Evolutionary conservation across 2,888 invertebrate species (phyloP), one percentile per base, ranked within the genome.

Genomic region (Gryllus longicercus): DNA sequence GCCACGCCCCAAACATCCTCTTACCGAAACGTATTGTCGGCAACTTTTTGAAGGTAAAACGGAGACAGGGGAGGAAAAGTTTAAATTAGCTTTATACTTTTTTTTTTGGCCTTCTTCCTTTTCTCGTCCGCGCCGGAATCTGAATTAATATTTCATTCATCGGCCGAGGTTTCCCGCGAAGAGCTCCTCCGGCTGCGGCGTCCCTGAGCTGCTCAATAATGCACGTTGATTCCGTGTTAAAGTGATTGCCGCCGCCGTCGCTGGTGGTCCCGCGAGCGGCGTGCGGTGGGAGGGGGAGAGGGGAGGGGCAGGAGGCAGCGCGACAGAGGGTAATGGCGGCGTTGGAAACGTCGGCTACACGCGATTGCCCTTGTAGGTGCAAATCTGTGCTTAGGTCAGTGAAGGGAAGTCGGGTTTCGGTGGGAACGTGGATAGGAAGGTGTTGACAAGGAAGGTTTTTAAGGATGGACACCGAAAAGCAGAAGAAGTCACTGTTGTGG

Each of bases 141-240:
- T 63, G 63, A 63, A 63, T 63, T 63, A 63, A 63, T 63, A 63
- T 63, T 63, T 63, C 63, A 63, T 63, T 63, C 63, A 63, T 63
- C 63, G 63, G 63, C 63, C n/a, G 63, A 63, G 63, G 63, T 63
- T 63, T 63, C 16, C 63, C 63, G 63, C 63, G 63, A 18, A 63
- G 63, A 4, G 63, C 63, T 14, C 8, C 63, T 16, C 63, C 5
- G 14, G 63, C n/a, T 5, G n/a, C 63, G 16, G 1, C 63, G n/a
- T 63, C 63, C 63, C 63, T 63, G 63, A 18, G 63, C 63, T 63
- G 63, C 63, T 63, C 63, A 63, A 63, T 63, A 63, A 63, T 63
- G 63, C 63, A 63, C 63, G 63, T 63, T 63, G 63, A 63, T 63
- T 63, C 63, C 63, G 63, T n/a, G 63, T 63, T 63, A 63, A 63